These are phyloP conservation scores for Nemotelus pantherinus DNA, from an alignment of 2,888 invertebrate species.

Conservation along the genomic window DNA sequence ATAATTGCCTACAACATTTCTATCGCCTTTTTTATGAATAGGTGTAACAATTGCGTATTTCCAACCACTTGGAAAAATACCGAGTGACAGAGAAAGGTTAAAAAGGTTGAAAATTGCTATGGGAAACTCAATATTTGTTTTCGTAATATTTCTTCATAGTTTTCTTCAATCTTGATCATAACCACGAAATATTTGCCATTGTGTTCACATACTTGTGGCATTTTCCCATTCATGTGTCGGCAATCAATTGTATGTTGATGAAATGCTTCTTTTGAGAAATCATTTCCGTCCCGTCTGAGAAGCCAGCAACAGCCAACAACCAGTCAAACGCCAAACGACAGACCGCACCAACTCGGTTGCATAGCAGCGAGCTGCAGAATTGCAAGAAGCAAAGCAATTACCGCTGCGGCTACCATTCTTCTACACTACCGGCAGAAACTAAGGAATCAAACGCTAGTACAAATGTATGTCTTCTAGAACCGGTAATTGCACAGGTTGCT, in stretches of 20 bases:
- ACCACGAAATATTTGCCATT: constrained; percentile 1
- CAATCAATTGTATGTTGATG: constrained; percentile 36
- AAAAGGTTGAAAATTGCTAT: too few relatives aligned
- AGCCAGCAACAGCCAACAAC: constrained; percentile 11
- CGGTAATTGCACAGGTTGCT: constrained; percentile 29
- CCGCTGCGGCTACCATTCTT: background rate
- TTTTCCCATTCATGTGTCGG: constrained; percentile 27
- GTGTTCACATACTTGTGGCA: constrained; percentile 14
- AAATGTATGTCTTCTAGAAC: background rate
- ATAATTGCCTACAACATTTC: too few relatives aligned
- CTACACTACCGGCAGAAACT: background rate
- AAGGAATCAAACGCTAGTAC: too few relatives aligned
- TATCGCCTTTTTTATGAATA: too few relatives aligned
- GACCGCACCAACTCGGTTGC: background rate
- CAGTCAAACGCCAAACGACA: background rate
- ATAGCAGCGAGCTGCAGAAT: background rate
- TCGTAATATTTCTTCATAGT: too few relatives aligned
- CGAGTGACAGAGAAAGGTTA: too few relatives aligned
- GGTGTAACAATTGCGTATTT: too few relatives aligned
- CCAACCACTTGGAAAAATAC: too few relatives aligned
- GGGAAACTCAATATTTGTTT: too few relatives aligned
- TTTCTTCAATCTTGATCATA: background rate
- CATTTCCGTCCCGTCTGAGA: constrained; percentile 35
- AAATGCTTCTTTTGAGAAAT: constrained; percentile 38
- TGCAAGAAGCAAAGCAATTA: background rate